These are phyloP conservation scores for Mesochorus sp. DNA, from an alignment of 2,888 invertebrate genomes.

Conservation along the genomic window DNA sequence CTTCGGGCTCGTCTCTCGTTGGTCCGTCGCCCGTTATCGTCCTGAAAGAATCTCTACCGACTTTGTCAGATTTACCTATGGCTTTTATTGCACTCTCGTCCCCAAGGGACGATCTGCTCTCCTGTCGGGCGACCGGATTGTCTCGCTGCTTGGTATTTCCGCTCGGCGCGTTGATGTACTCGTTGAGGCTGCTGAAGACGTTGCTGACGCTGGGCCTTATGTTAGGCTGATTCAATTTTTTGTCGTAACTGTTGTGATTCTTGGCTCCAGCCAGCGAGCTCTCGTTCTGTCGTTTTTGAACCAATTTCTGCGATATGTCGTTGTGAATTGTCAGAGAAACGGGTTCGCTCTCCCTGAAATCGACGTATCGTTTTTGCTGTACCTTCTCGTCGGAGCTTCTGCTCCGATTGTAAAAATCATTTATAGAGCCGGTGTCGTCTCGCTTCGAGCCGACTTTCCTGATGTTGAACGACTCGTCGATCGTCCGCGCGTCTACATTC, in stretches of 20 bases:
- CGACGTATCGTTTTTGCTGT: constrained; percentile 69
- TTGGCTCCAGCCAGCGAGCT: constrained; percentile 61
- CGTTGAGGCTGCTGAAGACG: constrained; percentile 86
- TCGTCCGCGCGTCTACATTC: constrained; percentile 9
- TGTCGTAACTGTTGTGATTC: constrained; percentile 75
- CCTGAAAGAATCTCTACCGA: not conserved
- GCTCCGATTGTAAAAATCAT: constrained; percentile 74
- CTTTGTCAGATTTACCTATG: constrained; percentile 10
- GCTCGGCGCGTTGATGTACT: constrained; percentile 83
- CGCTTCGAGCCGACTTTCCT: constrained; percentile 44
- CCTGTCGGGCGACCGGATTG: constrained; percentile 53
- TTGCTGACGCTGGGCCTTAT: constrained; percentile 84
- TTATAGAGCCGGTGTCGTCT: constrained; percentile 68
- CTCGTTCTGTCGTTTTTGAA: constrained; percentile 75
- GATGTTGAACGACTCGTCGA: constrained; percentile 50
- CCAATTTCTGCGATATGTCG: constrained; percentile 74
- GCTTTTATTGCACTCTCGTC: constrained; percentile 30
- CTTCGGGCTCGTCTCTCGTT: constrained; percentile 2
- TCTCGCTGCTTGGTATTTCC: constrained; percentile 68
- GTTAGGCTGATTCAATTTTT: constrained; percentile 76
- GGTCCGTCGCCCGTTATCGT: not conserved
- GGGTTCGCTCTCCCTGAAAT: constrained; percentile 68
- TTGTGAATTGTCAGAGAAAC: constrained; percentile 71
- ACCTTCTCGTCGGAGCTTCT: constrained; percentile 67
- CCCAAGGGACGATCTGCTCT: constrained; percentile 55